Conservation (phyloP, 2,797 vertebrate species). For the Aselliscus stoliczkanus region DNA sequence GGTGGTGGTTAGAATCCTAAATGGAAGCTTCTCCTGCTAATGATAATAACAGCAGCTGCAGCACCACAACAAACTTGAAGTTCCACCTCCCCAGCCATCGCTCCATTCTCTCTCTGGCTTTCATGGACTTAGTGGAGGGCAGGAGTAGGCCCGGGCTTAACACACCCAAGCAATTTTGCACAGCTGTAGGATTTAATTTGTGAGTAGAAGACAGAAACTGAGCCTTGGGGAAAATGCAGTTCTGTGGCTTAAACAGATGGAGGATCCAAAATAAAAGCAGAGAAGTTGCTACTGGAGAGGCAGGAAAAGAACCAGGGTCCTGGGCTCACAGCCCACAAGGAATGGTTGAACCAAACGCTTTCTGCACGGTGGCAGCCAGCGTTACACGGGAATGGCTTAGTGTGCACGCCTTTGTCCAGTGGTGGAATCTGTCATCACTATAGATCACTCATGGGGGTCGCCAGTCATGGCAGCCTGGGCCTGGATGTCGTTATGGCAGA, state of each 20-base stretch:
- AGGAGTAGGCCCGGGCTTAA: neutral
- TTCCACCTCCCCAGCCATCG: neutral
- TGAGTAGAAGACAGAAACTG: neutral
- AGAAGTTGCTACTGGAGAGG: neutral
- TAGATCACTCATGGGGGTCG: neutral
- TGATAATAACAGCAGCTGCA: neutral
- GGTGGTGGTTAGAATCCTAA: neutral
- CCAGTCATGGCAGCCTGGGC: rapidly evolving
- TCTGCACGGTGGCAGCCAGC: neutral
- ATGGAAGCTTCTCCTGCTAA: neutral
- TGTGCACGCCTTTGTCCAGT: rapidly evolving
- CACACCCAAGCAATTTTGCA: neutral
- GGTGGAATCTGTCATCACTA: neutral
- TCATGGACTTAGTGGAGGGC: too few relatives aligned
- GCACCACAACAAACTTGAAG: neutral
- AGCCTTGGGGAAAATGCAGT: neutral
- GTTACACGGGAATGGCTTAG: neutral
- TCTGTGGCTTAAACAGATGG: neutral
- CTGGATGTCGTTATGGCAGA: rapidly evolving
- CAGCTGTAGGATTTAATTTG: neutral
- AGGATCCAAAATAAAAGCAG: neutral
- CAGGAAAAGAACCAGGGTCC: neutral
- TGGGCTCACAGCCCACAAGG: too few relatives aligned
- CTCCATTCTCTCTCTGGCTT: neutral
- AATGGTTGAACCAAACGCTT: neutral